These are phyloP conservation scores for Astropecten irregularis DNA, from an alignment of 53 echinoderm and acorn worm species.

Conservation along the genomic window DNA sequence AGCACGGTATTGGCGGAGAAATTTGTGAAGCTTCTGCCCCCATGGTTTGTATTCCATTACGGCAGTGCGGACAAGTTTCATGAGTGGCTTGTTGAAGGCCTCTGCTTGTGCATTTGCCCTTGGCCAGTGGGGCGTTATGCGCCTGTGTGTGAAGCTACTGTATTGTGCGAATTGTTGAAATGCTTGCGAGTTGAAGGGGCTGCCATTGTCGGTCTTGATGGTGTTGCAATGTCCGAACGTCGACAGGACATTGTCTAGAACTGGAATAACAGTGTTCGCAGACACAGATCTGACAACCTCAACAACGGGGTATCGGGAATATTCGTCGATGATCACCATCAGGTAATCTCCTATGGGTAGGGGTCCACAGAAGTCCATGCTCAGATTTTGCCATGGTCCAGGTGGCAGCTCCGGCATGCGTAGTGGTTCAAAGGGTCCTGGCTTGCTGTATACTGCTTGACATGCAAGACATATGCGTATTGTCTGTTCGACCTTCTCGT, in stretches of 20 bases:
- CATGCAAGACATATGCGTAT: constrained; percentile 16
- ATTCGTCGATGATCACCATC: neutral
- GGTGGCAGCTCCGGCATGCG: neutral
- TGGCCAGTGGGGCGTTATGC: constrained; percentile 68
- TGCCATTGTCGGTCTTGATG: constrained; percentile 68
- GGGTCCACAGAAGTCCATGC: constrained; percentile 65
- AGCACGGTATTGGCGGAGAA: constrained; percentile 58
- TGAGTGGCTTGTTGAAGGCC: neutral
- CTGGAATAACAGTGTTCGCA: neutral
- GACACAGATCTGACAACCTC: constrained; percentile 8
- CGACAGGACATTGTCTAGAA: constrained; percentile 17
- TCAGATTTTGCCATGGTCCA: constrained; percentile 38
- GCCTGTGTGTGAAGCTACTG: constrained; percentile 59
- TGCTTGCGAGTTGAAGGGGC: neutral
- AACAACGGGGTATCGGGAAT: neutral
- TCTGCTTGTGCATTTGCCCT: neutral
- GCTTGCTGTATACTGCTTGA: constrained; percentile 4
- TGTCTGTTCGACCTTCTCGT: constrained; percentile 1
- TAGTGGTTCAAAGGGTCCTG: neutral
- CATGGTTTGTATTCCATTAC: constrained; percentile 36
- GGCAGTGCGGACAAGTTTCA: constrained; percentile 21
- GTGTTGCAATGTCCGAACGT: neutral
- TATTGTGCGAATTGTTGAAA: neutral
- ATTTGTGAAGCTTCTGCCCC: constrained; percentile 56
- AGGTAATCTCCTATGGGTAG: constrained; percentile 20